These are phyloP conservation scores for Clarias laeviceps DNA, from an alignment of 2,797 vertebrate genomes.

Conservation along the genomic window DNA sequence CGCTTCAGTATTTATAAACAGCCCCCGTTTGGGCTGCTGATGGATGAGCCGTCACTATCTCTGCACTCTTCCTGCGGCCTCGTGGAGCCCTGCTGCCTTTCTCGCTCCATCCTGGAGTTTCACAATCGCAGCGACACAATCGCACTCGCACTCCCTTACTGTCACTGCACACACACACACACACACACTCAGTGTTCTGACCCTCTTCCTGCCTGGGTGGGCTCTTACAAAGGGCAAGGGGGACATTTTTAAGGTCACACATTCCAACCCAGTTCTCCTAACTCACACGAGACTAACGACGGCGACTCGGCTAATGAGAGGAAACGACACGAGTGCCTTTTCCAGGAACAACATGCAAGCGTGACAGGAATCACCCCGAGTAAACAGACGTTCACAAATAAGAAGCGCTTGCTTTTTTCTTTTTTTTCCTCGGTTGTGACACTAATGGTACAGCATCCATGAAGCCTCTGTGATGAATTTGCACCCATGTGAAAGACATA, in stretches of 20 bases:
- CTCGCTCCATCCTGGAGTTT: conserved; percentile 70
- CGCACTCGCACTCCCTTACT: conserved; percentile 42
- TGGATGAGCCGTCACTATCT: conserved; percentile 75
- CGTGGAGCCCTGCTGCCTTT: conserved; percentile 55
- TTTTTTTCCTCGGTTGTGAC: background rate
- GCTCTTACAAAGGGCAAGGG: conserved; percentile 61
- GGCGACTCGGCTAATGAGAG: conserved; percentile 71
- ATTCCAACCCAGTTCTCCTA: conserved; percentile 51
- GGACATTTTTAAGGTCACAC: conserved; percentile 60
- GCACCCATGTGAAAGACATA: background rate
- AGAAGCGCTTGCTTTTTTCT: background rate
- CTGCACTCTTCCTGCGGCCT: conserved; percentile 69
- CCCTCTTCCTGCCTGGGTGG: conserved; percentile 74
- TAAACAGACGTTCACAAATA: conserved; percentile 16
- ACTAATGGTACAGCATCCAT: background rate
- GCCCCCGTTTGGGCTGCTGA: conserved; percentile 72
- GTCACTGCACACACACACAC: conserved; percentile 43
- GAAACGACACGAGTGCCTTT: conserved; percentile 69
- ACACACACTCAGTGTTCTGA: conserved; percentile 49
- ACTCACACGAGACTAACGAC: conserved; percentile 61
- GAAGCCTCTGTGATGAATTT: background rate
- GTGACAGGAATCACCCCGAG: conserved; percentile 34
- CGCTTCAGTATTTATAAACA: conserved; percentile 79
- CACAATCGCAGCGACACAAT: conserved; percentile 64
- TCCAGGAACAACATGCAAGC: conserved; percentile 62